Conservation (phyloP, 1,140 invertebrate species). For the Conus ventricosus region DNA sequence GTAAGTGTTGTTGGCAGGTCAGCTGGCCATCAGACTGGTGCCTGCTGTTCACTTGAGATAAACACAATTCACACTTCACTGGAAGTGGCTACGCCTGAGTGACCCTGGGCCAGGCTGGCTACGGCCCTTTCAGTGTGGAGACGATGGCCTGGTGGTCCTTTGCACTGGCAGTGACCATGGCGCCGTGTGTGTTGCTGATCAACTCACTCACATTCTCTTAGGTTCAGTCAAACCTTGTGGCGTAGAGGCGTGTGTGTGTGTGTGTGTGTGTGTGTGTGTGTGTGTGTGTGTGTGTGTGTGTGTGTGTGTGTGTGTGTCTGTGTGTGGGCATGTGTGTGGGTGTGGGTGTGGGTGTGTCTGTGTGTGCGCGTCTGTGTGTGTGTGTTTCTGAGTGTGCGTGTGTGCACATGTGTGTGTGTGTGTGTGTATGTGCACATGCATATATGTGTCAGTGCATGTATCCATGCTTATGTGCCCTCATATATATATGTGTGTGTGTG, state of each 20-base stretch:
- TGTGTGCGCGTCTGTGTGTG: not conserved
- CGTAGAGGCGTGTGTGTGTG: not conserved
- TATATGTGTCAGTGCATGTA: not conserved
- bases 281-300: not conserved
- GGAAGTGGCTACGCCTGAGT: too few relatives aligned
- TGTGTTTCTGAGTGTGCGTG: not conserved
- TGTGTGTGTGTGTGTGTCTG: not conserved
- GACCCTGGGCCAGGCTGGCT: too few relatives aligned
- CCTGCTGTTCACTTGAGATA: too few relatives aligned
- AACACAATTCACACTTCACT: too few relatives aligned
- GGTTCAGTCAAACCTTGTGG: too few relatives aligned
- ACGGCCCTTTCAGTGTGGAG: too few relatives aligned
- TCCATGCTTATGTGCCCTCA: not conserved
- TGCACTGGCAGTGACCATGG: too few relatives aligned
- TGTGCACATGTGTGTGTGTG: not conserved
- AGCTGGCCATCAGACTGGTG: too few relatives aligned
- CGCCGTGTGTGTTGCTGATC: too few relatives aligned
- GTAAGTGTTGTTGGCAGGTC: too few relatives aligned
- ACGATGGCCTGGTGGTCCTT: too few relatives aligned
- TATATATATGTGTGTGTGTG: not conserved
- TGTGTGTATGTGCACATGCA: not conserved
- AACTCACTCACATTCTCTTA: too few relatives aligned
- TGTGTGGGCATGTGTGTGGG: not conserved
- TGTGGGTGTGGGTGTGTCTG: not conserved
- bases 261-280: not conserved